Conservation (phyloP, 1,140 invertebrate species). For the Dendroctonus valens region DNA sequence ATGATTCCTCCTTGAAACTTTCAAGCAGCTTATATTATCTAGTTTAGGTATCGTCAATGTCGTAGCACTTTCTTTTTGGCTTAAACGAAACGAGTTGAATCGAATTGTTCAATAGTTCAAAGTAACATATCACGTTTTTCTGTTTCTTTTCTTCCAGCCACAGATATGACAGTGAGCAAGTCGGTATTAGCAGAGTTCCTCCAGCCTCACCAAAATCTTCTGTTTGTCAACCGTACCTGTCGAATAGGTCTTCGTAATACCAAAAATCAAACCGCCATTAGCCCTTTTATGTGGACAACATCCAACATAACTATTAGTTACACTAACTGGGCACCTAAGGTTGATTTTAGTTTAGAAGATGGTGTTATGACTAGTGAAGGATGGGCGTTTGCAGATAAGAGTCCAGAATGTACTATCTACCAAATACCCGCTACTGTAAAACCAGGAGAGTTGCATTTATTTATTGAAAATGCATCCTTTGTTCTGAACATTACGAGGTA, state of each 20-base stretch:
- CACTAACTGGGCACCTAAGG: conserved; percentile 27
- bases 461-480: conserved; percentile 5
- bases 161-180: not conserved
- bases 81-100: not conserved
- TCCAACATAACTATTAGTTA: conserved; percentile 25
- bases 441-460: conserved; percentile 5
- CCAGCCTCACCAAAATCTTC: conserved; percentile 30
- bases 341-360: conserved; percentile 7
- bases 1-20: too few relatives aligned
- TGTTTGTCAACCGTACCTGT: conserved; percentile 21
- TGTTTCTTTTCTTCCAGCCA: conserved; percentile 1
- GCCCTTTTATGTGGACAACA: conserved; percentile 13
- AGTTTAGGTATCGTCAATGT: too few relatives aligned
- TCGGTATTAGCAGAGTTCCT: conserved; percentile 19
- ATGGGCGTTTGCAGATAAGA: conserved; percentile 21
- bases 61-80: too few relatives aligned
- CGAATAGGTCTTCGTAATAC: conserved; percentile 25
- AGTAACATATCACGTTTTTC: not conserved
- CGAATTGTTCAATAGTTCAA: not conserved
- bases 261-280: not conserved
- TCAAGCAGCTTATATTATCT: too few relatives aligned
- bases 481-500: conserved; percentile 18
- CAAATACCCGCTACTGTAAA: not conserved
- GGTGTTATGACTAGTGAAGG: conserved; percentile 26
- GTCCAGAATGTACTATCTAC: conserved; percentile 17